Base-by-base conservation (phyloP, 2,888 invertebrate species). In the Coenonympha arcania region DNA sequence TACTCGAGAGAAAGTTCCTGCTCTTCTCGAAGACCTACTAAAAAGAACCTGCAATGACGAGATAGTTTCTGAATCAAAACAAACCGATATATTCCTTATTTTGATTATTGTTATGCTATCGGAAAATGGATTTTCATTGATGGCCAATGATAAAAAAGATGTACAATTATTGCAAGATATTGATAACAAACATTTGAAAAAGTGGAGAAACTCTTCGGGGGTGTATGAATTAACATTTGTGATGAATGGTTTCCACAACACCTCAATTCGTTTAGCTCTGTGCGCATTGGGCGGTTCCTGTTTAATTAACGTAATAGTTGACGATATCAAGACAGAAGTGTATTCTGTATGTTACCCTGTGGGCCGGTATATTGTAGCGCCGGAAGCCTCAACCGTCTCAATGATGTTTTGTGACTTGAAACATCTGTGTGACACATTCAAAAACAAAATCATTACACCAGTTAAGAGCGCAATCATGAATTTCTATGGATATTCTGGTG, bases 381-480 rank as follows among this genome's bases (percentile, higher is more conserved):
- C 75, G 8, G 69, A 74, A 59, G 75, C 74, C 42, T 69, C 75
- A 44, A 71, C 71, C 5, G 73, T 78, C 31, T 76, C 78, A 41
- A 71, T 75, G 69, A 79, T 79, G 61, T 84, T 77, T 61, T 67
- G 73, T 20, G 77, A 83, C 47, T 57, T 89, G 30, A 82, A 82
- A 58, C 81, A 87, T 59, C 71, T 89, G 18, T 79, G 86, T 6
- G 62, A 68, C 30, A 80, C 76, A 47, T 78, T 90, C 51, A 90
- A 90, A 60, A 85, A 90, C 56, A 72, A 79, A 47, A 58, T 90
- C 18, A 63, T 88, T 28, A 75, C 85, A 24, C 88, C 90, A 20
- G 79, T 89, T 31, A 88, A 89, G 45, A 86, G 88, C 59, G 79
- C 81, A 57, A 82, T 90, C 58, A 68, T 90, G 13, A 78, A 68